Base-by-base conservation (phyloP, 2,113 vertebrate genomes). In the Poecile atricapillus region DNA sequence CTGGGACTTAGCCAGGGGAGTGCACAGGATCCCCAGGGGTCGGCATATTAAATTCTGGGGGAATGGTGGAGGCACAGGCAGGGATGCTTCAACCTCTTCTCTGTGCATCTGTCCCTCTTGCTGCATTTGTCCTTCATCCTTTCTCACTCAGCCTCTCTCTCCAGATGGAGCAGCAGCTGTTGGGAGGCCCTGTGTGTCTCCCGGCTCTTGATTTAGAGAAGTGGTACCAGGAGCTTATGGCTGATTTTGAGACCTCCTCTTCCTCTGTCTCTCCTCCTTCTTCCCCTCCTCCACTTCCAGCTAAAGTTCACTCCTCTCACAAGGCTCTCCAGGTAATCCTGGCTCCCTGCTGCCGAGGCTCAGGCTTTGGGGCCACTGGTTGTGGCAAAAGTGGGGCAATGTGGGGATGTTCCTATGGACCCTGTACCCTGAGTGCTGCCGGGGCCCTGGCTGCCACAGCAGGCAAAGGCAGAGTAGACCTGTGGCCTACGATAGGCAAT, bases 241-340 rank as follows among this genome's bases (percentile, higher is more conserved):
- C 98, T 98, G 98, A 98, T 98, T 96, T 99, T 97, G 98, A 99
- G 97, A 98, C 94, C 97, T 98, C 91, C 83, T 94, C 88, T 91
- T 95, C 92, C 93, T 95, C 97, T 90, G 71, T 95, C 77, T 95
- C 95, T 95, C 94, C 96, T 97, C 93, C 98, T 97, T 97, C 98
- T 55, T 98, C 98, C 92, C 99, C 99, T 97, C 99, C 99, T 89
- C 99, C 99, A 43, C 98, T 99, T 93, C 99, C 99, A 83, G 98
- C 98, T 98, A 99, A 99, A 98, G 98, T 97, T 97, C 97, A 98
- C 94, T 98, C 98, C 59, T 96, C 98, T 95, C 98, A 98, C 95
- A 98, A 98, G 95, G 98, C 98, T 53, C 93, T 97, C 90, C 98
- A 99, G 99, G 99, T 99, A 99, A 99, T 95, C 74, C 68, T 15